phyloP scores from a whole-genome alignment of 2,888 invertebrate genomes.

The Dione vanillae region DNA sequence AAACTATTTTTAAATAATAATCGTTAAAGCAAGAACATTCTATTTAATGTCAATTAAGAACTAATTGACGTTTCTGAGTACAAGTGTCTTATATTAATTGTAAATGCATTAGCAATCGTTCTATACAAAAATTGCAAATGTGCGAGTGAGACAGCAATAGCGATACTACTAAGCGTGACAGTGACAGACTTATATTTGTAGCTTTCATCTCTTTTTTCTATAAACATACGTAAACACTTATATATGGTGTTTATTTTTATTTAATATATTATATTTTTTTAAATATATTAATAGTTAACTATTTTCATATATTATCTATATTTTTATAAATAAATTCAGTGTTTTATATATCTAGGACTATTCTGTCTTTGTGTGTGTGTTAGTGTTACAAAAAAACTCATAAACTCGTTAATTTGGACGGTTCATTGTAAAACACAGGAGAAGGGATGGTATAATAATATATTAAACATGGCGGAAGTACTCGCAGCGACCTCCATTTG shows the following conservation, averaged over 20 bases:
- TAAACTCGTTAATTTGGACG: not conserved
- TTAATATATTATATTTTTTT: too few relatives aligned
- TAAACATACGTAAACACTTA: not conserved
- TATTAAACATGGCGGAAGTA: constrained; percentile 73
- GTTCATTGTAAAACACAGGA: constrained; percentile 68
- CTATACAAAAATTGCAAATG: not conserved
- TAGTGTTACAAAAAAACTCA: not conserved
- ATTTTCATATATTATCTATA: too few relatives aligned
- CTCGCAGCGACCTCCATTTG: constrained; percentile 77
- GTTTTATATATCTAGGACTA: too few relatives aligned
- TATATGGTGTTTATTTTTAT: not conserved
- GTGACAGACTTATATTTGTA: constrained; percentile 7
- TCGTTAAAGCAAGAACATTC: not conserved
- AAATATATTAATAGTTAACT: too few relatives aligned
- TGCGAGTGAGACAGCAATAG: constrained; percentile 27
- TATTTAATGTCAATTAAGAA: not conserved
- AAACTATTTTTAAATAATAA: too few relatives aligned
- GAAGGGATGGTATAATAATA: constrained; percentile 74
- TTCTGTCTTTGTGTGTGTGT: not conserved
- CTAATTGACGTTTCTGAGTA: not conserved
- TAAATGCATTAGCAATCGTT: not conserved
- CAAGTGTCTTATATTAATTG: not conserved
- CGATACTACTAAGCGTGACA: constrained; percentile 9
- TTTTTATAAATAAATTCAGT: too few relatives aligned
- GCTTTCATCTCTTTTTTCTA: not conserved